phyloP scores from a whole-genome alignment of 1,140 invertebrate species.

The Sinella curviseta region DNA sequence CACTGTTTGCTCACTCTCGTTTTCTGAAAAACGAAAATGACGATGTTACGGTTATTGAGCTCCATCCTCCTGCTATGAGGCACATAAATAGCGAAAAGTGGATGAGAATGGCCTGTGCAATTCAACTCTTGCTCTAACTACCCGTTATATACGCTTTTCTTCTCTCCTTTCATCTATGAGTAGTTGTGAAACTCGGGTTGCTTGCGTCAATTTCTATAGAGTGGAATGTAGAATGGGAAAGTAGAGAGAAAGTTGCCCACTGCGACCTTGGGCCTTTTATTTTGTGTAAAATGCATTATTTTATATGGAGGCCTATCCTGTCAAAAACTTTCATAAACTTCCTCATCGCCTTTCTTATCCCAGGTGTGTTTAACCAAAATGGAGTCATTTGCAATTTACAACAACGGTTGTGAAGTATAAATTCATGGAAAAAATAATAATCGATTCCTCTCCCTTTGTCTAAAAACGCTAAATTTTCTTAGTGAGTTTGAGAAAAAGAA shows the following conservation, averaged over 20 bases:
- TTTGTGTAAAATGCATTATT: neutral
- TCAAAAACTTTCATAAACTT: neutral
- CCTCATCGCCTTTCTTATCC: neutral
- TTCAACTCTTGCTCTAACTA: neutral
- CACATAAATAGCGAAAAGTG: neutral
- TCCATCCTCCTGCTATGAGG: neutral
- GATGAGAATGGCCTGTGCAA: neutral
- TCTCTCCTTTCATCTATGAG: too few relatives aligned
- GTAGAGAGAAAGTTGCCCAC: neutral
- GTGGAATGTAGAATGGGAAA: too few relatives aligned
- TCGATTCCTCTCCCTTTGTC: neutral
- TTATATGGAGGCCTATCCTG: neutral
- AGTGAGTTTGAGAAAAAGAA: too few relatives aligned
- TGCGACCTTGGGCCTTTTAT: neutral
- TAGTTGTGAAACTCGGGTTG: too few relatives aligned
- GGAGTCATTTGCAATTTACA: neutral
- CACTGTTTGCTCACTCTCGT: neutral
- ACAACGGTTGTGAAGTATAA: neutral
- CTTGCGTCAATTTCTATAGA: too few relatives aligned
- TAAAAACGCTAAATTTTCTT: too few relatives aligned
- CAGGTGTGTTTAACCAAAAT: neutral
- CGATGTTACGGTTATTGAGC: constrained; percentile 13
- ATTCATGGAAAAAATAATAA: neutral
- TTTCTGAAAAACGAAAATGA: too few relatives aligned
- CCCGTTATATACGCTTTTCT: too few relatives aligned